Percentiles rank a stretch among this genome's conserved stretches.
Evolutionary conservation across 2,888 invertebrate species (phyloP).

Genomic region (Brachycybe producta): DNA sequence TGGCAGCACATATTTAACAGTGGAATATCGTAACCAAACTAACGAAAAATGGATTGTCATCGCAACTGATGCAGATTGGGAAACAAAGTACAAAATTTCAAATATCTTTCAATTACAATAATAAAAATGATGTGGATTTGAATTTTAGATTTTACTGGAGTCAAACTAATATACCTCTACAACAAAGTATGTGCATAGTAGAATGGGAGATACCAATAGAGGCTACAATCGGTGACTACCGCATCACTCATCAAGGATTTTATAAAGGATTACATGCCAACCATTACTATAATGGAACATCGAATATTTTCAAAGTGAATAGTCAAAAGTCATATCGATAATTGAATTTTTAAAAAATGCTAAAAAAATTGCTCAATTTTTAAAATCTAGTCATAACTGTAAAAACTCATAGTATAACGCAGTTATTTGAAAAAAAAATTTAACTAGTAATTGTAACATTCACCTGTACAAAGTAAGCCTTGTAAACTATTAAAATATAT

Average conservation of each 20-base stretch:
- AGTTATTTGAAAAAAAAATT: no score
- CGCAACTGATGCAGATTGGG: slow-evolving; percentile 75
- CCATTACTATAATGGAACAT: slow-evolving; percentile 22
- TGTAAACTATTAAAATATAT: no score
- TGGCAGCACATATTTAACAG: slow-evolving; percentile 47
- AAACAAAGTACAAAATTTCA: slow-evolving; percentile 52
- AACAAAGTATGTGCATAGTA: slow-evolving; percentile 62
- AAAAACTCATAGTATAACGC: no score
- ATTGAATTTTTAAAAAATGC: no score
- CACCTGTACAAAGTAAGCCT: no score
- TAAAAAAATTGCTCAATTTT: no score
- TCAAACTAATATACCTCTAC: slow-evolving; percentile 54
- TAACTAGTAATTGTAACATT: no score
- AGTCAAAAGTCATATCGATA: no score
- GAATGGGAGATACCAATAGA: slow-evolving; percentile 62
- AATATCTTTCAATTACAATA: not conserved
- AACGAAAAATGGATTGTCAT: slow-evolving; percentile 53
- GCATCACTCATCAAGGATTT: slow-evolving; percentile 70
- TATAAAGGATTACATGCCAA: slow-evolving; percentile 40
- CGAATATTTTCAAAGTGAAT: slow-evolving; percentile 9
- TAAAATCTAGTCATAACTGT: no score
- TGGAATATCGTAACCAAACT: slow-evolving; percentile 42
- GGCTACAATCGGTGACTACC: slow-evolving; percentile 57
- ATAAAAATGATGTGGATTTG: not conserved
- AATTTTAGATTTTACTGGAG: slow-evolving; percentile 65